A percentile compares a stretch with the other conserved stretches of the same genome.
These are phyloP conservation scores for Mamestra brassicae DNA, from an alignment of 2,888 invertebrate species.

Conservation along the genomic window DNA sequence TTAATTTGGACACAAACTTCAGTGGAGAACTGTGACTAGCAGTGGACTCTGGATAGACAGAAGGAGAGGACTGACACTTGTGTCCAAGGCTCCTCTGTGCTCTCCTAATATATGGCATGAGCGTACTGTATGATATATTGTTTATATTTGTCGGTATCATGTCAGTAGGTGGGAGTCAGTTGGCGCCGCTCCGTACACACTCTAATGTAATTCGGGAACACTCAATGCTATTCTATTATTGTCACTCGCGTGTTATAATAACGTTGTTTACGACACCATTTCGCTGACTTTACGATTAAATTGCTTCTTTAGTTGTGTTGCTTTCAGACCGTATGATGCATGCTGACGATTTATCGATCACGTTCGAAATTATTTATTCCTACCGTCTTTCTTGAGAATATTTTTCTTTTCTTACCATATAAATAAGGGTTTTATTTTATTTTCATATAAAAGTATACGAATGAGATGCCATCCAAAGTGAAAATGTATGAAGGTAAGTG, in stretches of 20 bases:
- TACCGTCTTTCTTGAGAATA: not conserved
- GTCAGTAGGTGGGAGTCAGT: slow-evolving; percentile 64
- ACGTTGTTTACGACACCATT: slow-evolving; percentile 71
- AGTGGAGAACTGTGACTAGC: slow-evolving; percentile 6
- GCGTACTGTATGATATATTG: slow-evolving; percentile 48
- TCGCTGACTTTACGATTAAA: slow-evolving; percentile 69
- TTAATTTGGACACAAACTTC: slow-evolving; percentile 31
- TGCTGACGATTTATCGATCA: slow-evolving; percentile 28
- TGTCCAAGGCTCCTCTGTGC: not conserved
- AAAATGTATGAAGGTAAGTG: not conserved
- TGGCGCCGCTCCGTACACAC: slow-evolving; percentile 70
- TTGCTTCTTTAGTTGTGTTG: slow-evolving; percentile 39
- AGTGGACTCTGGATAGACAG: not conserved
- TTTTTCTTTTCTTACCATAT: slow-evolving; percentile 6
- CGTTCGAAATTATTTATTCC: slow-evolving; percentile 15
- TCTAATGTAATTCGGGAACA: slow-evolving; percentile 75
- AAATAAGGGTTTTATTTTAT: slow-evolving; percentile 7
- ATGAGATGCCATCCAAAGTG: not conserved
- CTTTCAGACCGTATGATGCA: slow-evolving; percentile 32
- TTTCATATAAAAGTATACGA: slow-evolving; percentile 2
- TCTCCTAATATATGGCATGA: slow-evolving; percentile 7
- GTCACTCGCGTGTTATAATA: slow-evolving; percentile 71
- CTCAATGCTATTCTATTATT: slow-evolving; percentile 79
- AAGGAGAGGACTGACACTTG: not conserved
- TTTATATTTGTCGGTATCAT: slow-evolving; percentile 52